Evolutionary conservation across 2,113 vertebrate genomes (phyloP).

Genomic region (Fulmarus glacialis): DNA sequence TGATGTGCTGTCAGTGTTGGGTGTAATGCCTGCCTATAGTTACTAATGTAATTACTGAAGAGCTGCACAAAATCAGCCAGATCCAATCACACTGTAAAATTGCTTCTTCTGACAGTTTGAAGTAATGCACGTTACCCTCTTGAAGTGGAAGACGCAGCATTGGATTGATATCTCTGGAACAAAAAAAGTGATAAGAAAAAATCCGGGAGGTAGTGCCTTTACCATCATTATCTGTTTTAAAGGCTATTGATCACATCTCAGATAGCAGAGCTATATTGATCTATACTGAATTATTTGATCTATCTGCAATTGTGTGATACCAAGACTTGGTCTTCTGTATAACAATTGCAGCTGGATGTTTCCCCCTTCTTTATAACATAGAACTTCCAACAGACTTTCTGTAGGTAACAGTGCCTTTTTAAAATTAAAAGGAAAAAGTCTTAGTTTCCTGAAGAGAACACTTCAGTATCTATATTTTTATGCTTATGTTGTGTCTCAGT

Average conservation of each 20-base stretch:
- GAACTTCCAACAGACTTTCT: neutral
- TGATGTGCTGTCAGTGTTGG: slow-evolving; percentile 64
- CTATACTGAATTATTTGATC: neutral
- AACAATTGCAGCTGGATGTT: neutral
- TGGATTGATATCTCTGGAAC: neutral
- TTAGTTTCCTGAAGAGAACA: neutral
- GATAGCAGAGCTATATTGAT: too few relatives aligned
- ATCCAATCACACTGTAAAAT: neutral
- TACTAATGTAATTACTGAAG: slow-evolving; percentile 67
- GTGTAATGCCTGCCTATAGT: slow-evolving; percentile 36
- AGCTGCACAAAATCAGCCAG: neutral
- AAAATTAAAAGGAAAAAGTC: neutral
- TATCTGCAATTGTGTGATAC: neutral
- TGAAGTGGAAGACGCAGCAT: neutral
- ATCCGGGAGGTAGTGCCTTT: neutral
- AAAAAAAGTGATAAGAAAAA: neutral
- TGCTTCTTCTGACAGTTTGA: slow-evolving; percentile 21
- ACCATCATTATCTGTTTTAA: neutral
- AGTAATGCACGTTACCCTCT: neutral
- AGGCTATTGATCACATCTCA: neutral
- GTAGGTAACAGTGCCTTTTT: neutral
- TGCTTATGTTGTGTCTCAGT: neutral
- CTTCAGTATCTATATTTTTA: neutral
- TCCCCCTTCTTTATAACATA: neutral
- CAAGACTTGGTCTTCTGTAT: neutral